Percentiles rank a stretch among this genome's conserved stretches.
Evolutionary conservation across 1,140 invertebrate species (phyloP).

Genomic region (Drosophila sp.): DNA sequence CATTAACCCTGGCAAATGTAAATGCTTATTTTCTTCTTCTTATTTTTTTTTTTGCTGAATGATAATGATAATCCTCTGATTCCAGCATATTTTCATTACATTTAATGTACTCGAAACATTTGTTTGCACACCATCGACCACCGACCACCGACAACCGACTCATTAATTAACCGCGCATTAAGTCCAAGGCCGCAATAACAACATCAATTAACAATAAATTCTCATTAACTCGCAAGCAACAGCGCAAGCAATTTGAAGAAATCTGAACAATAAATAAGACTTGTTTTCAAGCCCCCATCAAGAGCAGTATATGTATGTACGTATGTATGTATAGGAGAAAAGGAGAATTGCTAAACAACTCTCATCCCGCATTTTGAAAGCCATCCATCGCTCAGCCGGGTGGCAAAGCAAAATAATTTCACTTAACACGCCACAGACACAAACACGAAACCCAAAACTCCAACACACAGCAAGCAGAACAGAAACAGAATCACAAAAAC

Average conservation of each 20-base stretch:
- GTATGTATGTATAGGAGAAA: background rate
- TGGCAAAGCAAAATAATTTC: slow-evolving; percentile 45
- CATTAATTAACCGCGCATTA: slow-evolving; percentile 28
- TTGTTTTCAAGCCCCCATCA: slow-evolving; percentile 10
- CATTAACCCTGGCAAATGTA: too few relatives aligned
- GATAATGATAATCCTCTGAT: background rate
- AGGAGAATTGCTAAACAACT: background rate
- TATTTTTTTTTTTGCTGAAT: background rate
- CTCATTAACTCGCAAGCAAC: slow-evolving; percentile 48
- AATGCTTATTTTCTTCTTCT: background rate
- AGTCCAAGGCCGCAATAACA: slow-evolving; percentile 28
- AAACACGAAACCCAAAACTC: slow-evolving; percentile 4
- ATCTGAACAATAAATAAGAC: slow-evolving; percentile 49
- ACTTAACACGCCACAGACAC: slow-evolving; percentile 34
- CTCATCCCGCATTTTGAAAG: slow-evolving; percentile 19
- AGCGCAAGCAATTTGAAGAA: slow-evolving; percentile 27
- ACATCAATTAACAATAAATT: slow-evolving; percentile 71
- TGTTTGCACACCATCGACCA: background rate
- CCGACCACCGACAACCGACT: too few relatives aligned
- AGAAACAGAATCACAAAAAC: background rate
- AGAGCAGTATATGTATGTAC: background rate
- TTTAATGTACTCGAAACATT: slow-evolving; percentile 10
- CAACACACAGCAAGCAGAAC: background rate
- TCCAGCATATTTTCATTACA: background rate
- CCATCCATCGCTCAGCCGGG: slow-evolving; percentile 39